Evolutionary conservation across 2,888 invertebrate species (phyloP).

Genomic region (Lithophane semibrunnea): DNA sequence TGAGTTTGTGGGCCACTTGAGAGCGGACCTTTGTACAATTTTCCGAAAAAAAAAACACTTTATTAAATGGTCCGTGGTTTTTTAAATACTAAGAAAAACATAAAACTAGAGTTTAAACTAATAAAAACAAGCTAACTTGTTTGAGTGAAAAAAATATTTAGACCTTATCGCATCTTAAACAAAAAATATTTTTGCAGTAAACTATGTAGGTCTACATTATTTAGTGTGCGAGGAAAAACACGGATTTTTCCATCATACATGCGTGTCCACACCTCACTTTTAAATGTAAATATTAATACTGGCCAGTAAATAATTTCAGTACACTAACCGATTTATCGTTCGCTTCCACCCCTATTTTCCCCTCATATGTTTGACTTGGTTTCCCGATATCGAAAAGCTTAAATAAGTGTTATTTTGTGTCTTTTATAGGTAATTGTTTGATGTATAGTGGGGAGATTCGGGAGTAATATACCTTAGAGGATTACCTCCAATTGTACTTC

Average conservation of each 20-base stretch:
- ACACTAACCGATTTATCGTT: conserved; percentile 45
- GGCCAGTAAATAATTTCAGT: conserved; percentile 34
- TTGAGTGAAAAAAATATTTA: too few species aligned
- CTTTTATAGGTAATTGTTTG: neutral
- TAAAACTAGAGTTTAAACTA: neutral
- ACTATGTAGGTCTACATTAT: neutral
- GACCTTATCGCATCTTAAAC: neutral
- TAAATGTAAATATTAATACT: conserved; percentile 37
- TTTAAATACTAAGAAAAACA: neutral
- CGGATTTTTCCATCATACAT: conserved; percentile 28
- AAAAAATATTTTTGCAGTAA: neutral
- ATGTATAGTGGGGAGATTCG: neutral
- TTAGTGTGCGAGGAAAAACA: neutral
- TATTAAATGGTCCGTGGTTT: neutral
- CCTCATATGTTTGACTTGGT: conserved; percentile 33
- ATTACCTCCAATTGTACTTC: conserved; percentile 32
- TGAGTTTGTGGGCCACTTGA: conserved; percentile 8
- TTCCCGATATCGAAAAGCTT: conserved; percentile 36
- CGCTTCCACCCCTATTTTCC: conserved; percentile 28
- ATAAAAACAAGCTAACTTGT: neutral
- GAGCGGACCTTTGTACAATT: neutral
- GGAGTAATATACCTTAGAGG: conserved; percentile 8
- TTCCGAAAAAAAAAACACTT: neutral
- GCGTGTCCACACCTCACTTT: conserved; percentile 36
- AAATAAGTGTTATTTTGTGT: conserved; percentile 45